phyloP scores from a whole-genome alignment of 2,113 vertebrate species.

The Eurypyga helias region DNA sequence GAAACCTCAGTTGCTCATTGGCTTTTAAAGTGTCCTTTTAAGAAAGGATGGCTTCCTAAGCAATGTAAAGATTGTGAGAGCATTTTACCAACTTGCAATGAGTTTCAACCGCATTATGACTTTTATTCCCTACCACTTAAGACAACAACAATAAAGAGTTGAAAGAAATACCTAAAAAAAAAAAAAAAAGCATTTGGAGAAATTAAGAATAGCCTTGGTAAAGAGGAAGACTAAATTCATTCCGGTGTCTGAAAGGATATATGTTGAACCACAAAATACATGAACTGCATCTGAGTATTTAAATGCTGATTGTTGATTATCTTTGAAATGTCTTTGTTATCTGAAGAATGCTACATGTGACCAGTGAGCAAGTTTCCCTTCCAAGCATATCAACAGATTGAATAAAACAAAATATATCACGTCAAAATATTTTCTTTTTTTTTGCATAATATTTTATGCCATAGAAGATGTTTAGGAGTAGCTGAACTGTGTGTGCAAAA shows the following conservation, averaged over 20 bases:
- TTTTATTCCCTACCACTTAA: neutral
- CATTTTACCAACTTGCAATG: neutral
- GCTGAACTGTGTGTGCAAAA: neutral
- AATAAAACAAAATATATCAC: neutral
- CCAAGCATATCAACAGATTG: neutral
- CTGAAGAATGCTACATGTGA: neutral
- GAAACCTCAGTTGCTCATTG: neutral
- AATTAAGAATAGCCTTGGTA: neutral
- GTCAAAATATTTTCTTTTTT: neutral
- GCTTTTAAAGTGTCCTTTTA: neutral
- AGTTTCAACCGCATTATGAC: rapidly evolving
- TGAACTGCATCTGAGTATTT: neutral
- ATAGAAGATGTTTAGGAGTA: neutral
- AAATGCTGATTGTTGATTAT: neutral
- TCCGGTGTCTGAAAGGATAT: neutral
- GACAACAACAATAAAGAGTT: neutral
- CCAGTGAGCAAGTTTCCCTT: neutral
- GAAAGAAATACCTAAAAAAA: neutral
- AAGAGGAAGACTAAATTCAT: neutral
- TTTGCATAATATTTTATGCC: neutral
- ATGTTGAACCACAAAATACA: no score
- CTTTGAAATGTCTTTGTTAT: neutral
- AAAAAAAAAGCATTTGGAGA: neutral
- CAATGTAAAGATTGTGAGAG: neutral
- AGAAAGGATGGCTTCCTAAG: neutral